Evolutionary conservation across 2,113 vertebrate genomes (phyloP).

Genomic region (Aspiorhynchus laticeps): DNA sequence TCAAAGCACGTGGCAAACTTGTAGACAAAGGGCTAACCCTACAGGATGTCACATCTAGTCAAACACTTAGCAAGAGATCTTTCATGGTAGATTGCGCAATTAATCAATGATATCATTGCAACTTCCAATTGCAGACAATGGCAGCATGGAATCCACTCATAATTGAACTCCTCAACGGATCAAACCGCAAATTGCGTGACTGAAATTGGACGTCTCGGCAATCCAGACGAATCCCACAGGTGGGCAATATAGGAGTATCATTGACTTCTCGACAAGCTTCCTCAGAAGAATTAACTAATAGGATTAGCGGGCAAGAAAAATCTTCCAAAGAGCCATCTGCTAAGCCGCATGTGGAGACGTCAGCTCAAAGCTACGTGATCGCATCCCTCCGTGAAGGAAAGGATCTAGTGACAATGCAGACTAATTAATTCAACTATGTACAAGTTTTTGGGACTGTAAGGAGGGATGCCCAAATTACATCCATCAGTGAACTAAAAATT

Average conservation of each 20-base stretch:
- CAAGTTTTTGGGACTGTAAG: slow-evolving; percentile 23
- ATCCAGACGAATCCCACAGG: slow-evolving; percentile 8
- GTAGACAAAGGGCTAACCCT: not conserved
- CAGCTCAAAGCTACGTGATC: slow-evolving; percentile 54
- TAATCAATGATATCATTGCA: not conserved
- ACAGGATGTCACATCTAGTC: not conserved
- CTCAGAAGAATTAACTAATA: slow-evolving; percentile 86
- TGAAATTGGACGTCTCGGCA: not conserved
- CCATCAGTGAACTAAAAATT: slow-evolving; percentile 19
- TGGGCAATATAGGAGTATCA: slow-evolving; percentile 59
- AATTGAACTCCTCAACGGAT: slow-evolving; percentile 12
- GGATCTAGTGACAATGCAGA: slow-evolving; percentile 2
- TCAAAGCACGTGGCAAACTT: not conserved
- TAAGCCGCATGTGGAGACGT: slow-evolving; percentile 72
- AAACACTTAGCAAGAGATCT: not conserved
- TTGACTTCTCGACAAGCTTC: slow-evolving; percentile 74
- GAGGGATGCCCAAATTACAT: not conserved
- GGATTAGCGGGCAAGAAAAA: slow-evolving; percentile 83
- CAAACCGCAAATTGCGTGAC: slow-evolving; percentile 1
- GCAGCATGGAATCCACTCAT: not conserved
- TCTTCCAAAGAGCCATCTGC: slow-evolving; percentile 81
- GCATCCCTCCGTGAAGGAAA: slow-evolving; percentile 21
- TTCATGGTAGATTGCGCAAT: not conserved
- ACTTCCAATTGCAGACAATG: not conserved
- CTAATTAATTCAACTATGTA: slow-evolving; percentile 17